phyloP scores from a whole-genome alignment of 2,797 vertebrate genomes.

The Antrozous pallidus region DNA sequence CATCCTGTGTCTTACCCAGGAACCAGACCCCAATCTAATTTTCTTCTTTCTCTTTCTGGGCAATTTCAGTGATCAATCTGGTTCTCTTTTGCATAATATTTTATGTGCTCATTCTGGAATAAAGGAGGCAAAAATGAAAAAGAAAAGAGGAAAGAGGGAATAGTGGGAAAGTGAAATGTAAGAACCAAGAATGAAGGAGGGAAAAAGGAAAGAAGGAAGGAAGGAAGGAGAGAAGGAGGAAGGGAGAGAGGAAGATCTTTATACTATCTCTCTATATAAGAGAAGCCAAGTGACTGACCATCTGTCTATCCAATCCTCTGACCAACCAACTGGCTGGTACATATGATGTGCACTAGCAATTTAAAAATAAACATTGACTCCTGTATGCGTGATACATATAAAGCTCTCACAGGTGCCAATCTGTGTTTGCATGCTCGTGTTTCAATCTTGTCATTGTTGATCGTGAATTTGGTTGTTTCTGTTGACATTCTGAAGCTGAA shows the following conservation, averaged over 20 bases:
- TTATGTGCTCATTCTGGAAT: not conserved
- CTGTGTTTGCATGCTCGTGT: too few species aligned
- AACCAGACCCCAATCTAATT: not conserved
- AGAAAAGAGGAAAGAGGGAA: not conserved
- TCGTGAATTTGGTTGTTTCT: too few species aligned
- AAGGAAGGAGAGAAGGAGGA: not conserved
- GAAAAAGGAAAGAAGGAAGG: not conserved
- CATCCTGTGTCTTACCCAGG: not conserved
- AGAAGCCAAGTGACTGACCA: too few species aligned
- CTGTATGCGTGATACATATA: too few species aligned
- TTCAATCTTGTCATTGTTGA: too few species aligned
- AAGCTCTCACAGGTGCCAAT: too few species aligned
- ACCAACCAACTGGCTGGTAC: too few species aligned
- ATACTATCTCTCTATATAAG: not conserved
- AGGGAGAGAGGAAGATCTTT: not conserved
- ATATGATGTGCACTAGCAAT: too few species aligned
- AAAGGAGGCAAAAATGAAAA: not conserved
- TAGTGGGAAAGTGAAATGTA: not conserved
- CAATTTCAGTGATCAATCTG: not conserved
- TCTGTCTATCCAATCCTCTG: too few species aligned
- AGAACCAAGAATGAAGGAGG: not conserved
- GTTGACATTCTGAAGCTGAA: too few species aligned
- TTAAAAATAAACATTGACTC: too few species aligned
- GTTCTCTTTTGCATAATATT: not conserved
- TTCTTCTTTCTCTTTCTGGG: not conserved